These are phyloP conservation scores for Bolborhynchus lineola DNA, from an alignment of 2,113 vertebrate species.

Conservation along the genomic window DNA sequence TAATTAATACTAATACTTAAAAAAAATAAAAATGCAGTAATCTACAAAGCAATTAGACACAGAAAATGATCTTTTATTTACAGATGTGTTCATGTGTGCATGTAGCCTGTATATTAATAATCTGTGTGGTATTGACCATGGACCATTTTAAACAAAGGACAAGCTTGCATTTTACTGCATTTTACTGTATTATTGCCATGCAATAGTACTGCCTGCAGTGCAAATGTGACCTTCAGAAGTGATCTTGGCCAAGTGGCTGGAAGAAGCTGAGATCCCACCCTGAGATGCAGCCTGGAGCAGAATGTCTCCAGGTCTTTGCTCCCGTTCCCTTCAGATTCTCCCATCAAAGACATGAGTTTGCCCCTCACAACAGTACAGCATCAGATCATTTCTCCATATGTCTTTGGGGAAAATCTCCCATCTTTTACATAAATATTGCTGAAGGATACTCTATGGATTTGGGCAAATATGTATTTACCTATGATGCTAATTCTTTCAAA, in stretches of 20 bases:
- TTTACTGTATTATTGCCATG: neutral
- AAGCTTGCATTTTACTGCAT: neutral
- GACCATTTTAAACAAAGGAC: neutral
- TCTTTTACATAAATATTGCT: neutral
- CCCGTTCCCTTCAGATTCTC: neutral
- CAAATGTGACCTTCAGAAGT: neutral
- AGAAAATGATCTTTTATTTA: neutral
- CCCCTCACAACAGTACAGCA: neutral
- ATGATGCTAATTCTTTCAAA: neutral
- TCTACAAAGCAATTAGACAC: neutral
- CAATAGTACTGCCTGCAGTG: neutral
- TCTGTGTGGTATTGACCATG: neutral
- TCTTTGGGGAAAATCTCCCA: neutral
- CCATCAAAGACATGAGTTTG: neutral
- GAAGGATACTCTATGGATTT: neutral
- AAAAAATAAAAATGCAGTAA: neutral
- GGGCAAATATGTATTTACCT: neutral
- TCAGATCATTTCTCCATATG: neutral
- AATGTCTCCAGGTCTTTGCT: neutral
- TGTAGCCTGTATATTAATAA: neutral
- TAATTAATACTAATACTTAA: neutral
- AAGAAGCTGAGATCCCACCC: neutral
- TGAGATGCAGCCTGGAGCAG: neutral
- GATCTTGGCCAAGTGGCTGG: neutral
- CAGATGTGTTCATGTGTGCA: neutral